Conservation (phyloP, 1,140 invertebrate species). For the Drosophila sturtevanti region DNA sequence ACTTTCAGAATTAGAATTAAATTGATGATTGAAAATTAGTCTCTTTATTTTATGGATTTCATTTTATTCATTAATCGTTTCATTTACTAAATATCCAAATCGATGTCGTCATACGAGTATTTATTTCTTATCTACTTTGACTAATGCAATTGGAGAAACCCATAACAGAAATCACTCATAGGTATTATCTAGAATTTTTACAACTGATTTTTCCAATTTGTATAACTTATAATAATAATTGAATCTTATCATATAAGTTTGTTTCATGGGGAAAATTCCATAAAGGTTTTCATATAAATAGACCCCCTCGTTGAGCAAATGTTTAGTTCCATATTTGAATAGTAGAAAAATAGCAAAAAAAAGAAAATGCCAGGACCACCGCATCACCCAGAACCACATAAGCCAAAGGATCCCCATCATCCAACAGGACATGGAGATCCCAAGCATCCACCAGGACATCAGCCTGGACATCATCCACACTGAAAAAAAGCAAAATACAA, state of each 20-base stretch:
- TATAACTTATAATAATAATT: not conserved
- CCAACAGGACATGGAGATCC: not conserved
- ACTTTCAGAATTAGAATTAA: too few relatives aligned
- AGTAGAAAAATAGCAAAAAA: not conserved
- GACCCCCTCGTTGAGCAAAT: not conserved
- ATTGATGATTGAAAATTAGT: too few relatives aligned
- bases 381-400: not conserved
- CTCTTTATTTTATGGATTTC: too few relatives aligned
- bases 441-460: not conserved
- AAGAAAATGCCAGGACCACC: not conserved
- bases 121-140: not conserved
- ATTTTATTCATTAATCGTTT: too few relatives aligned
- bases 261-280: not conserved
- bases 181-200: not conserved
- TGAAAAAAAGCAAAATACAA: not conserved
- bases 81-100: not conserved
- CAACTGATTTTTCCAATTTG: not conserved
- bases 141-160: not conserved
- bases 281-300: not conserved
- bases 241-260: not conserved
- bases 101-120: not conserved
- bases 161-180: constrained; percentile 2
- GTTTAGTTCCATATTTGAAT: not conserved
- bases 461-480: constrained; percentile 1
- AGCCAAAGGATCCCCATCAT: constrained; percentile 1